Evolutionary conservation across 2,888 invertebrate genomes (phyloP), one percentile per base, ranked within the genome.

Genomic region (Diachrysia chrysitis): DNA sequence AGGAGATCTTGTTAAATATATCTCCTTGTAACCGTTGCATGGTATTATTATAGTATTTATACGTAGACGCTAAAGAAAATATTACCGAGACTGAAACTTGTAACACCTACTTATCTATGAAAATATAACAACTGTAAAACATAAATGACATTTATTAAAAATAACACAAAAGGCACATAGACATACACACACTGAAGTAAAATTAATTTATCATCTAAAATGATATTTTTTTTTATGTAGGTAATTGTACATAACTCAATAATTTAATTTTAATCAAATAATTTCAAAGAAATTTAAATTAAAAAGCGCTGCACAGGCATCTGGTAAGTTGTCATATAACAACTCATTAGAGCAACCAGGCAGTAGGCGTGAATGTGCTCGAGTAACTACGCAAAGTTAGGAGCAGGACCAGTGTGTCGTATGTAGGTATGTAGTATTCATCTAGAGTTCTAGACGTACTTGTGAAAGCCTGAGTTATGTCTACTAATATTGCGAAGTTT

Each of bases 381-480:
- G 16, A 42, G n/a, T n/a, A n/a, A n/a, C n/a, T n/a, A 42, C n/a
- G 42, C 6, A 42, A 42, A 42, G 42, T n/a, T n/a, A n/a, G n/a
- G n/a, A n/a, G n/a, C n/a, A n/a, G n/a, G n/a, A n/a, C n/a, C n/a
- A n/a, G 42, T n/a, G 6, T 25, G 25, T 25, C n/a, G n/a, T 42
- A n/a, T 6, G 42, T 42, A n/a, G n/a, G 42, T n/a, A 5, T 42
- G 42, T 42, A 42, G 42, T 4, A 21, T 51, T 10, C 9, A n/a
- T n/a, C n/a, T n/a, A n/a, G n/a, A n/a, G n/a, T n/a, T 51, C 12
- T 21, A 51, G 48, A 51, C 48, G 48, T 21, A 51, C 48, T 51
- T 51, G 21, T 51, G 12, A 21, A 51, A 19, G 12, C 19, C 21
- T 2, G 48, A 19, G 42, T 42, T 51, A 9, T 19, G 17, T 51